These are phyloP conservation scores for Mormyrus iriodes DNA, from an alignment of 2,113 vertebrate species.

Conservation along the genomic window DNA sequence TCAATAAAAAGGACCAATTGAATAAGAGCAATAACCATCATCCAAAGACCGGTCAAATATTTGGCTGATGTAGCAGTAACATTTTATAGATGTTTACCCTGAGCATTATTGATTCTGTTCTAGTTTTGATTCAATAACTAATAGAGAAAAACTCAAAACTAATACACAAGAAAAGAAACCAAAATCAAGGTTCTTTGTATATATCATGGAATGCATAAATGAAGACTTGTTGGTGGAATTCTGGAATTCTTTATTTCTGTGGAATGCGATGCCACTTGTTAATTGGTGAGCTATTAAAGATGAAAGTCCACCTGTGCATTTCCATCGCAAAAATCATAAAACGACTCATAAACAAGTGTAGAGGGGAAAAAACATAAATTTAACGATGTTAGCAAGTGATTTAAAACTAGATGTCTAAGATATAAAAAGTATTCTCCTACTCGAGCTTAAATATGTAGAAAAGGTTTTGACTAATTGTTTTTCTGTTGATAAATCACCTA, in stretches of 20 bases:
- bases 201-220: not conserved
- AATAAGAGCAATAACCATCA: not conserved
- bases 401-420: not conserved
- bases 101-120: not conserved
- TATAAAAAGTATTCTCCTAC: not conserved
- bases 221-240: not conserved
- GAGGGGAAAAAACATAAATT: not conserved
- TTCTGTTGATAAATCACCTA: not conserved
- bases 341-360: conserved; percentile 27
- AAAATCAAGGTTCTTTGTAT: no score
- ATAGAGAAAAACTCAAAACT: not conserved
- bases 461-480: not conserved
- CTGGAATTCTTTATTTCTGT: not conserved
- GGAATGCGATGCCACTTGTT: conserved; percentile 6
- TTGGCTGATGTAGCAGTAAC: not conserved
- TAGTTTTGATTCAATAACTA: not conserved
- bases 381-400: not conserved
- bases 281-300: conserved; percentile 51
- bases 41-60: not conserved
- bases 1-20: not conserved
- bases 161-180: not conserved
- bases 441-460: not conserved
- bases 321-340: conserved; percentile 41
- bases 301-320: conserved; percentile 43
- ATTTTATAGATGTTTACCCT: not conserved